A percentile compares a stretch with the other conserved stretches of the same genome.
phyloP scores from a whole-genome alignment of 92 coral and sea anemone species.

The Zoanthus solanderi region DNA sequence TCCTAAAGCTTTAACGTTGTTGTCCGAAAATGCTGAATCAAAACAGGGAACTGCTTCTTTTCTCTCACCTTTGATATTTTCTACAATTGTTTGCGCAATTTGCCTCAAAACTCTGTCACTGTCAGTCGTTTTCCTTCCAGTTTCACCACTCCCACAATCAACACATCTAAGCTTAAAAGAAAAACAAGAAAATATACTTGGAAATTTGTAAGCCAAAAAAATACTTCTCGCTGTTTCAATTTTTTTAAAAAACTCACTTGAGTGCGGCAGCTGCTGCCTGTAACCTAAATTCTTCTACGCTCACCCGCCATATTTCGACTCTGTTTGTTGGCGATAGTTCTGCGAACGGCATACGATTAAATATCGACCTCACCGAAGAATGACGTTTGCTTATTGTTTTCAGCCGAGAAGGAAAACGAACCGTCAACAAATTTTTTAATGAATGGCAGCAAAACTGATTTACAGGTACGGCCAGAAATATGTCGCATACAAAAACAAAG shows the following conservation, averaged over 20 bases:
- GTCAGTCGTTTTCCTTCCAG: neutral
- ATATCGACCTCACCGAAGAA: conserved; percentile 11
- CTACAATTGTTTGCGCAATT: conserved; percentile 34
- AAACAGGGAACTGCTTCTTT: neutral
- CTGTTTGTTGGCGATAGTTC: conserved; percentile 1
- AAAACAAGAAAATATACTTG: neutral
- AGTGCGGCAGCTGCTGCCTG: neutral
- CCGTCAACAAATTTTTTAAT: no score
- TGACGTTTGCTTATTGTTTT: neutral
- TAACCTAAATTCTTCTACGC: neutral
- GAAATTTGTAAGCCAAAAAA: neutral
- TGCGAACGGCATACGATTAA: neutral
- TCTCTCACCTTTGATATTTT: conserved; percentile 14
- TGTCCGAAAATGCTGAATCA: conserved; percentile 19
- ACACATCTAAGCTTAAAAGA: neutral
- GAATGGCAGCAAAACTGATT: no score
- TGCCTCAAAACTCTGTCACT: neutral
- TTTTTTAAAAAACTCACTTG: neutral
- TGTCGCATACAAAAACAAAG: no score
- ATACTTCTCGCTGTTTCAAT: neutral
- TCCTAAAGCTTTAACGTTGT: neutral
- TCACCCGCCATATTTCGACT: conserved; percentile 32
- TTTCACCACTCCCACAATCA: conserved; percentile 42
- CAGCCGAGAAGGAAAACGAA: no score
- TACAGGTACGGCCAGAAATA: no score